Evolutionary conservation across 2,888 invertebrate species (phyloP).

Genomic region (Thereva nobilitata): DNA sequence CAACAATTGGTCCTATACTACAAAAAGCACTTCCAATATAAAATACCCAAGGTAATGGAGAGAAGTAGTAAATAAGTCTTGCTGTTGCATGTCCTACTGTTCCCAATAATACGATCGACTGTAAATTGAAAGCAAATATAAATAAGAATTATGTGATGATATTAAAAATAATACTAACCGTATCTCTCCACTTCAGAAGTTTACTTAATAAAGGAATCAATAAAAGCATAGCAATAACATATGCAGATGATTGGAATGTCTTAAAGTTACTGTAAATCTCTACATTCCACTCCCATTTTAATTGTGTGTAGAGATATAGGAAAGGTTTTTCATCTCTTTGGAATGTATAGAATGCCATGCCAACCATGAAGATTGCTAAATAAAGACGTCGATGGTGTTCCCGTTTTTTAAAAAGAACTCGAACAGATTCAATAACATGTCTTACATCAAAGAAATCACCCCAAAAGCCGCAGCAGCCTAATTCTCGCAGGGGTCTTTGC

Average conservation of each 20-base stretch:
- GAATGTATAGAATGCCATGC: conserved; percentile 80
- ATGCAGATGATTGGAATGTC: conserved; percentile 72
- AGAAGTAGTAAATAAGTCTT: conserved; percentile 69
- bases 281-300: conserved; percentile 74
- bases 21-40: conserved; percentile 75
- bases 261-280: conserved; percentile 72
- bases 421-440: conserved; percentile 67
- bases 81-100: conserved; percentile 71
- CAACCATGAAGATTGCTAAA: conserved; percentile 69
- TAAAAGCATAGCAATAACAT: conserved; percentile 71
- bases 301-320: conserved; percentile 73
- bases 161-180: conserved; percentile 56
- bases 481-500: conserved; percentile 66
- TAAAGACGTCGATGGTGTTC: conserved; percentile 64
- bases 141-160: neutral
- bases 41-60: conserved; percentile 62
- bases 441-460: conserved; percentile 73
- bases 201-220: conserved; percentile 75
- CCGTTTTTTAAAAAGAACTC: conserved; percentile 66
- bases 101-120: conserved; percentile 74
- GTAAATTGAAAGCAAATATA: conserved; percentile 35
- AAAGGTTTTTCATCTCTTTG: conserved; percentile 81
- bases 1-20: conserved; percentile 77
- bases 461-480: conserved; percentile 64
- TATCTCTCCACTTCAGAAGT: conserved; percentile 69